Conservation (phyloP, 1,140 invertebrate genomes). For the Calliopsis andreniformis region DNA sequence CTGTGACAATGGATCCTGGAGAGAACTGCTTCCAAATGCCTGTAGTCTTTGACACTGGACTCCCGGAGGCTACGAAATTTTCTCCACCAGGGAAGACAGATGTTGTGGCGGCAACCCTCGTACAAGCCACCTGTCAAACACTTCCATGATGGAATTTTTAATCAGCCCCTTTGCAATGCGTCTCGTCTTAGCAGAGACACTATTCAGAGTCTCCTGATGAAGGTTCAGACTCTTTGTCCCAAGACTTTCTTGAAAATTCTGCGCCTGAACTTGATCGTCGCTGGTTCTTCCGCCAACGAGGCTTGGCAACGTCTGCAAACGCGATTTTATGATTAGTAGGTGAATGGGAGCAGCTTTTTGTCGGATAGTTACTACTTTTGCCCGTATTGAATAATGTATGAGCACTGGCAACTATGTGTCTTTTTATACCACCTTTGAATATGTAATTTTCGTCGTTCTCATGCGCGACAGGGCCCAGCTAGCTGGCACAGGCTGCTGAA, state of each 20-base stretch:
- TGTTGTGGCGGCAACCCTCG: constrained; percentile 66
- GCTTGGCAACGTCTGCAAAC: background rate
- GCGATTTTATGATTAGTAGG: background rate
- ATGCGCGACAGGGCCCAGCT: background rate
- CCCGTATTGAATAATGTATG: no score
- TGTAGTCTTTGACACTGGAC: background rate
- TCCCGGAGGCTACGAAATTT: constrained; percentile 56
- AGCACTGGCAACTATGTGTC: no score
- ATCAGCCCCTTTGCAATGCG: constrained; percentile 46
- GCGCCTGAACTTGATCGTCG: background rate
- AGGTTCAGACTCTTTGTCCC: background rate
- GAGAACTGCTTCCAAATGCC: no score
- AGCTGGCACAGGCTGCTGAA: background rate
- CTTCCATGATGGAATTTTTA: constrained; percentile 77
- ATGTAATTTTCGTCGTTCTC: constrained; percentile 16
- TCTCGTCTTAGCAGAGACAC: background rate
- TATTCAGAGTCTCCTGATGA: background rate
- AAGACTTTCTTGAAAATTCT: background rate
- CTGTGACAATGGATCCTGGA: background rate
- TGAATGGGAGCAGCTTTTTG: background rate
- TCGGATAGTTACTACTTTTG: background rate
- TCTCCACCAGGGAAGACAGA: constrained; percentile 64
- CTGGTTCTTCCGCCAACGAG: background rate
- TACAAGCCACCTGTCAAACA: constrained; percentile 72
- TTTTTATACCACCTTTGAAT: no score